A percentile compares a stretch with the other conserved stretches of the same genome.
Evolutionary conservation across 2,888 invertebrate species (phyloP).

Genomic region (Lamproptera curius): DNA sequence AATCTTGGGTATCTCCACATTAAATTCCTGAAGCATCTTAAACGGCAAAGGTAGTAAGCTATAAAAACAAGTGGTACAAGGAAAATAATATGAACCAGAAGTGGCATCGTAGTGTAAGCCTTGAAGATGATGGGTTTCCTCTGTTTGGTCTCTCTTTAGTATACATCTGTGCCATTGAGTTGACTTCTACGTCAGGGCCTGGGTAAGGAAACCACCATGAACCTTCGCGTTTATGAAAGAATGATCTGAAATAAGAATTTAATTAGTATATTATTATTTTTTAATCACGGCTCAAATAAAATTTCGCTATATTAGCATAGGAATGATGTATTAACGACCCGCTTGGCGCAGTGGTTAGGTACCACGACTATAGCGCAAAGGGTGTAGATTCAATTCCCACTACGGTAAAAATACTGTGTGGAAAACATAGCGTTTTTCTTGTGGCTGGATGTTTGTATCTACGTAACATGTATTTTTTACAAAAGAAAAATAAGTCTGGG

Average conservation of each 20-base stretch:
- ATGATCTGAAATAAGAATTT: slow-evolving; percentile 42
- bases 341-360: too few species aligned
- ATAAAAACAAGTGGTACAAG: slow-evolving; percentile 39
- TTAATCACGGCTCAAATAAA: too few species aligned
- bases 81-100: slow-evolving; percentile 38
- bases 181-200: slow-evolving; percentile 40
- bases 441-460: too few species aligned
- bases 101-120: slow-evolving; percentile 42
- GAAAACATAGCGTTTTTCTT: too few species aligned
- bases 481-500: too few species aligned
- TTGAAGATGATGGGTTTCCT: slow-evolving; percentile 40
- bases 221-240: slow-evolving; percentile 42
- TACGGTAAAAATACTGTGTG: too few species aligned
- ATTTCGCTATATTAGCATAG: too few species aligned
- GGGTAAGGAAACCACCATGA: slow-evolving; percentile 47
- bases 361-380: too few species aligned
- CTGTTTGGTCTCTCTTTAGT: slow-evolving; percentile 33
- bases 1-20: slow-evolving; percentile 42
- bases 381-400: too few species aligned
- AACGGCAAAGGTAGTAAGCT: slow-evolving; percentile 40
- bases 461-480: too few species aligned
- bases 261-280: too few species aligned
- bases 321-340: too few species aligned
- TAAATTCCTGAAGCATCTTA: slow-evolving; percentile 43
- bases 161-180: slow-evolving; percentile 46